Base-by-base conservation (phyloP, 2,888 invertebrate species). In the Cantharis rustica region DNA sequence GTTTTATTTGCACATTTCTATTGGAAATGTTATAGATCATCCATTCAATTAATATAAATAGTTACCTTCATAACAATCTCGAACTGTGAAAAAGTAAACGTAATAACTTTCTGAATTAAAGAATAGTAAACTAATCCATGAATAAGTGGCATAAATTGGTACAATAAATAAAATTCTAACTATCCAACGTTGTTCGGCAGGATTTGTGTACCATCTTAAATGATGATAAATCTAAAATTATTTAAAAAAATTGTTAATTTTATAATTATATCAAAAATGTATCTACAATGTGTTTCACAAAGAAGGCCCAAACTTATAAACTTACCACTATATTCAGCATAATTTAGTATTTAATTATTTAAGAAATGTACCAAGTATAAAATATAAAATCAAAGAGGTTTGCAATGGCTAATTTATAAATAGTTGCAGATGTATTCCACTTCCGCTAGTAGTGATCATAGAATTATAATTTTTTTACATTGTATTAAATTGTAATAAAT, bases 111-210 rank as follows among this genome's bases (percentile, higher is more conserved):
- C 97, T 84, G 96, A 96, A 89, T 97, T 97, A 91, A 99, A 99
- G 91, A 99, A 99, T 84, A 99, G 90, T 85, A 99, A 91, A 86
- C 98, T 98, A 84, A 99, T 94, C 98, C 99, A 99, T 71, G 99
- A 99, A 89, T 99, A 98, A 85, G 96, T 96, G 26, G 98, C 98
- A 89, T 99, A 99, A 85, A 99, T 98, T 80, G 99, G 99, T 79
- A 99, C 98, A 88, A 99, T 99, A 90, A 99, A 99, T 82, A 99
- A 91, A 86, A 99, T 99, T 84, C 99, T 93, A 70, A 99, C 98
- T 87, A 99, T 99, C 98, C 98, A 99, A 85, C 99, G 93, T 90
- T 99, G 99, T 89, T 99, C 99, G 80, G 98, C 95, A 3, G 99
- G 99, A 90, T 99, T 98, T 79, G 98, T 98, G 90, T 99, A 99